These are phyloP conservation scores for Acanthurus lineatus DNA, from an alignment of 2,797 vertebrate species.

Conservation along the genomic window DNA sequence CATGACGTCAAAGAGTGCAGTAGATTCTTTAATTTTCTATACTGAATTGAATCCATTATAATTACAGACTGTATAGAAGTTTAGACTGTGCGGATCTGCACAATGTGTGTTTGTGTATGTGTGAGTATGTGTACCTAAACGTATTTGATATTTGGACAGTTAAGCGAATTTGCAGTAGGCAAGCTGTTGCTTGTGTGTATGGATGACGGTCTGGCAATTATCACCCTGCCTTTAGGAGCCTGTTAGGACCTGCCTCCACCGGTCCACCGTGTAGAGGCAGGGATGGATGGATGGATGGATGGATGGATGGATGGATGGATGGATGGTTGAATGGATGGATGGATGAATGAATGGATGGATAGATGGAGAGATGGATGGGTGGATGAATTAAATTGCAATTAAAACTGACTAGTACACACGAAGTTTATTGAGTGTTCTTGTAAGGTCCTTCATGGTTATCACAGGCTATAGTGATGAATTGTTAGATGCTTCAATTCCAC, in stretches of 20 bases:
- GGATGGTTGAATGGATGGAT: not conserved
- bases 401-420: not conserved
- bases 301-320: slow-evolving; percentile 7
- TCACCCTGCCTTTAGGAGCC: slow-evolving; percentile 88
- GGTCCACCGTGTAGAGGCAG: slow-evolving; percentile 79
- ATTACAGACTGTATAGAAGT: slow-evolving; percentile 30
- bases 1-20: slow-evolving; percentile 30
- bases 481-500: not conserved
- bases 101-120: not conserved
- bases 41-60: slow-evolving; percentile 34
- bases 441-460: not conserved
- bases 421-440: not conserved
- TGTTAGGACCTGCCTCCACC: slow-evolving; percentile 90
- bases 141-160: slow-evolving; percentile 88
- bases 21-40: slow-evolving; percentile 40
- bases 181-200: slow-evolving; percentile 90
- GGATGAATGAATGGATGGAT: too few relatives aligned
- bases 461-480: slow-evolving; percentile 1
- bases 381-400: not conserved
- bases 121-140: slow-evolving; percentile 77
- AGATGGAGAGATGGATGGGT: too few relatives aligned
- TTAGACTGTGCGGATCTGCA: not conserved
- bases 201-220: slow-evolving; percentile 97
- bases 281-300: slow-evolving; percentile 37
- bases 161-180: slow-evolving; percentile 92